Evolutionary conservation across 2,888 invertebrate genomes (phyloP).

Genomic region (Lasioglossum leucozonium): DNA sequence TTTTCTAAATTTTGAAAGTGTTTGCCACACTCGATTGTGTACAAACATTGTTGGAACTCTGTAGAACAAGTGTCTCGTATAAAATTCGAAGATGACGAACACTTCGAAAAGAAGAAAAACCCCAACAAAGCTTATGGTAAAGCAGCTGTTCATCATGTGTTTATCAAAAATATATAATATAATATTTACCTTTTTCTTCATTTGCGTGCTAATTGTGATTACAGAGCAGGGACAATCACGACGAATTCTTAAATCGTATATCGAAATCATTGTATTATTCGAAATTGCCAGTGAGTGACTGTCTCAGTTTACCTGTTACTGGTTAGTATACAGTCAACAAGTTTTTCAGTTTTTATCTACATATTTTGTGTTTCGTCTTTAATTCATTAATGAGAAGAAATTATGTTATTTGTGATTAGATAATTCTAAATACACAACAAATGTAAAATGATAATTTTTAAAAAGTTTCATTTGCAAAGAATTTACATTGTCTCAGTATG

Average conservation of each 20-base stretch:
- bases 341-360: not conserved
- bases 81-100: constrained; percentile 84
- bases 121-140: constrained; percentile 86
- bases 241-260: constrained; percentile 92
- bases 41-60: not conserved
- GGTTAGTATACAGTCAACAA: constrained; percentile 86
- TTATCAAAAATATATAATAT: constrained; percentile 8
- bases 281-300: constrained; percentile 89
- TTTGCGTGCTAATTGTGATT: constrained; percentile 65
- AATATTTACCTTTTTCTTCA: not conserved
- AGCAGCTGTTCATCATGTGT: constrained; percentile 45
- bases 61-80: not conserved
- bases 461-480: not conserved
- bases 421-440: not conserved
- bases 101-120: constrained; percentile 86
- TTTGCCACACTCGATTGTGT: not conserved
- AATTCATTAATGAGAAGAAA: not conserved
- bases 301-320: constrained; percentile 92
- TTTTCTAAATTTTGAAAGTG: not conserved
- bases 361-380: not conserved
- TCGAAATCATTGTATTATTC: constrained; percentile 96
- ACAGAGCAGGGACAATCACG: constrained; percentile 89
- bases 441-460: not conserved
- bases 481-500: not conserved
- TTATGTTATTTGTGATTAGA: not conserved